Percentiles rank a stretch among this genome's conserved stretches.
Evolutionary conservation across 2,888 invertebrate genomes (phyloP).

Genomic region (Nyleta sp.): DNA sequence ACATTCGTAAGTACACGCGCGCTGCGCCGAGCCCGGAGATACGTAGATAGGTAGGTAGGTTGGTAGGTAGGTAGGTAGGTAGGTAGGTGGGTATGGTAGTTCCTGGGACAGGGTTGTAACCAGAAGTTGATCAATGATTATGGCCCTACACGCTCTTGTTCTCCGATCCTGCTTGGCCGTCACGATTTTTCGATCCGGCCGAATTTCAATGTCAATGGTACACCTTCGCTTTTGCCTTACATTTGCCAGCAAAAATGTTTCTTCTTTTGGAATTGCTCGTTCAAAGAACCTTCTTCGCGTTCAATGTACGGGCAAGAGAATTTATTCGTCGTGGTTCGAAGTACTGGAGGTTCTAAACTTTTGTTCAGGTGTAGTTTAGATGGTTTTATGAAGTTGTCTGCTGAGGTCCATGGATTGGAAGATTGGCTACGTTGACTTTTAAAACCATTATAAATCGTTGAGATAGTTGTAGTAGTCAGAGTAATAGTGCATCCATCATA

Average conservation of each 20-base stretch:
- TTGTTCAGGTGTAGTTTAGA: too few species aligned
- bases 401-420: too few species aligned
- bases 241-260: constrained; percentile 14
- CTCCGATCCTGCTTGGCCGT: constrained; percentile 73
- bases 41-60: constrained; percentile 57
- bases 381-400: too few species aligned
- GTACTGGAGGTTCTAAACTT: too few species aligned
- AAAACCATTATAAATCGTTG: too few species aligned
- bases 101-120: constrained; percentile 68
- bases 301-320: too few species aligned
- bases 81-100: constrained; percentile 66
- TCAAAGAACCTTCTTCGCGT: too few species aligned
- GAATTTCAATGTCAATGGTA: constrained; percentile 71
- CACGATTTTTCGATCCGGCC: constrained; percentile 71
- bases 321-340: too few species aligned
- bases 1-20: constrained; percentile 50
- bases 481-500: too few species aligned
- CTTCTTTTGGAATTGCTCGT: neutral
- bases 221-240: constrained; percentile 29
- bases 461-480: too few species aligned
- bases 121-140: constrained; percentile 78
- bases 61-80: constrained; percentile 66
- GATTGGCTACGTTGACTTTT: too few species aligned
- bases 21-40: constrained; percentile 21
- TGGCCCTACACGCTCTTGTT: constrained; percentile 74